Base-by-base conservation (phyloP, 2,113 vertebrate genomes). In the Notothenia rossii region DNA sequence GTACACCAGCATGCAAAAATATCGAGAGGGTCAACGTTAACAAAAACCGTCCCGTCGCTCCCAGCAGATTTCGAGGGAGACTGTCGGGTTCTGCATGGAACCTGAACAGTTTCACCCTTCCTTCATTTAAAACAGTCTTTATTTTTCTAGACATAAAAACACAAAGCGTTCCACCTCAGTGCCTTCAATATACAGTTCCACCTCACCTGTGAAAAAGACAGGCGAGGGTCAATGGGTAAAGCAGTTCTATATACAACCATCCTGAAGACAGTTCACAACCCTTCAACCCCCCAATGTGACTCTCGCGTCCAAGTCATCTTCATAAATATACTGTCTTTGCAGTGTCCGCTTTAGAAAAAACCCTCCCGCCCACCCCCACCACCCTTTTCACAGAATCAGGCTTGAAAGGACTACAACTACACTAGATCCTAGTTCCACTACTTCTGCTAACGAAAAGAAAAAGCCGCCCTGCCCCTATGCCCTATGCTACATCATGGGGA, bases 1-100 rank as follows among this genome's bases (percentile, higher is more conserved):
- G 78, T 94, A 94, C 92, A 94, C 83, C 86, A 89, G 91, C 94
- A 95, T 95, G 94, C 94, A 95, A 92, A 94, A 85, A 88, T 88
- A 92, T 87, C 67, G 13, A 91, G 83, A 82, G 81, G 82, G 33
- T 80, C 70, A 74, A 84, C 64, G 62, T 84, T 59, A 58, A 83
- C 29, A 13, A 10, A 86, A 90, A 88, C 68, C 75, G 48, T 58
- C 78, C 78, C 7, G 50, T 68, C 72, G 7, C 74, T 77, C 79
- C 74, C 83, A 5, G 68, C 71, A 72, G 70, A 86, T 74, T 54
- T 20, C 0, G 13, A 48, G 68, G 81, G 77, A 74, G 80, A 33
- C 40, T 15, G 62, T 62, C 12, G 61, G 63, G 54, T 65, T 22
- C 17, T 61, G 36, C n/a, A 12, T 53, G 60, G 55, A 80, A 69